phyloP scores from a whole-genome alignment of 2,888 invertebrate species.

The Gandaritis pyraliata region DNA sequence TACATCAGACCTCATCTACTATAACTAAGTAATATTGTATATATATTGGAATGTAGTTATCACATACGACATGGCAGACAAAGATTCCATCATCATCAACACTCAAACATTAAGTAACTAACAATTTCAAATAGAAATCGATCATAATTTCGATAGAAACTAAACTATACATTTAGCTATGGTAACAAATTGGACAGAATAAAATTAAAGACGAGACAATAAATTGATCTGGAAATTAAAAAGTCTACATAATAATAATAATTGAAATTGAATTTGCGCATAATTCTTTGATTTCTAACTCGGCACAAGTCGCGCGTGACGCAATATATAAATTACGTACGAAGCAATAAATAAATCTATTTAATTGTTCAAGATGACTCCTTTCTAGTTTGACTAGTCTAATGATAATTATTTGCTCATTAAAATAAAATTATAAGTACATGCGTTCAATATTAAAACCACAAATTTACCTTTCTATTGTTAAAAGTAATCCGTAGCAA shows the following conservation, averaged over 20 bases:
- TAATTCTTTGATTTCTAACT: conserved; percentile 43
- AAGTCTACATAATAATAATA: conserved; percentile 14
- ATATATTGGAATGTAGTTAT: conserved; percentile 71
- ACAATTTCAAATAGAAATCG: conserved; percentile 39
- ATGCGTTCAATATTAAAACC: conserved; percentile 22
- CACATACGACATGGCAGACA: conserved; percentile 77
- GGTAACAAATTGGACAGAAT: conserved; percentile 67
- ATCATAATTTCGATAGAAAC: conserved; percentile 56
- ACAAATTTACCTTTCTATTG: conserved; percentile 23
- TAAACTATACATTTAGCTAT: conserved; percentile 71
- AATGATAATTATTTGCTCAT: conserved; percentile 55
- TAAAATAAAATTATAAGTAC: conserved; percentile 37
- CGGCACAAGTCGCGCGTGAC: conserved; percentile 38
- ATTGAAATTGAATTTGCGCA: conserved; percentile 31
- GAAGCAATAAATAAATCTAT: conserved; percentile 76
- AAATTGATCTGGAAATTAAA: conserved; percentile 27
- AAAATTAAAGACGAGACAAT: conserved; percentile 32
- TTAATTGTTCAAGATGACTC: conserved; percentile 66
- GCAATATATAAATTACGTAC: conserved; percentile 41
- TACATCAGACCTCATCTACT: conserved; percentile 79
- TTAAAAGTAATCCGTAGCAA: conserved; percentile 47
- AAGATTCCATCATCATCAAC: conserved; percentile 54
- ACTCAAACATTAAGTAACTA: conserved; percentile 46
- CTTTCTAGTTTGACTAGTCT: conserved; percentile 81
- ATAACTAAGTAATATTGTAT: conserved; percentile 67